Base-by-base conservation (phyloP, 2,113 vertebrate genomes). In the Ploceus nigricollis region DNA sequence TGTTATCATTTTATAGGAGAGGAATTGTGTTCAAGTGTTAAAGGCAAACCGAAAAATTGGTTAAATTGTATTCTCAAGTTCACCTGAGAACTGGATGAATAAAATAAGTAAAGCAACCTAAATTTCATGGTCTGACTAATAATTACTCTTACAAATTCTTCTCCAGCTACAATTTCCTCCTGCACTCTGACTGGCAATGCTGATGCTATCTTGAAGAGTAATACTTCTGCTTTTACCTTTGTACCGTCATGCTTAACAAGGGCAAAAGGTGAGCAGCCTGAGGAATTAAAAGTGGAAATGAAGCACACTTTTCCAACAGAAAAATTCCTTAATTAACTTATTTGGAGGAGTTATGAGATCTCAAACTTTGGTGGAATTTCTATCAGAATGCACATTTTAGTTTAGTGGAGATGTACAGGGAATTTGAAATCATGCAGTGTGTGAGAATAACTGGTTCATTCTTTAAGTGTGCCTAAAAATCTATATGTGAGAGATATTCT, bases 201-300 rank as follows among this genome's bases (percentile, higher is more conserved):
- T 84, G 73, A 82, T 84, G 22, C 5, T 58, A 28, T 87, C 65
- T 82, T 82, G 54, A 84, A 75, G 72, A 82, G 60, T 48, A 60
- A 82, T 71, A 64, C 22, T 87, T 70, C 24, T 89, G 8, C 13
- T 93, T 88, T 88, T 95, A 82, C 61, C 40, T 90, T 72, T 65
- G 24, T 64, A 72, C 40, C 1, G 3, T 69, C 44, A 54, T 2
- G 11, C 23, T 82, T 57, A 72, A 24, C 25, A 57, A 90, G 66
- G 57, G 66, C 48, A 90, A 60, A 87, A 82, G 53, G 87, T 80
- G 61, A 95, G 75, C 33, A 92, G 71, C 66, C 75, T 77, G 50
- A 93, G 68, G 82, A 95, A 92, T 63, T 85, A 65, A 60, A 90
- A 48, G n/a, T 73, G 63, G 57, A 90, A 95, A 83, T 65, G 24